Evolutionary conservation across 2,797 vertebrate species (phyloP).

Genomic region (Rhodeus uyekii): DNA sequence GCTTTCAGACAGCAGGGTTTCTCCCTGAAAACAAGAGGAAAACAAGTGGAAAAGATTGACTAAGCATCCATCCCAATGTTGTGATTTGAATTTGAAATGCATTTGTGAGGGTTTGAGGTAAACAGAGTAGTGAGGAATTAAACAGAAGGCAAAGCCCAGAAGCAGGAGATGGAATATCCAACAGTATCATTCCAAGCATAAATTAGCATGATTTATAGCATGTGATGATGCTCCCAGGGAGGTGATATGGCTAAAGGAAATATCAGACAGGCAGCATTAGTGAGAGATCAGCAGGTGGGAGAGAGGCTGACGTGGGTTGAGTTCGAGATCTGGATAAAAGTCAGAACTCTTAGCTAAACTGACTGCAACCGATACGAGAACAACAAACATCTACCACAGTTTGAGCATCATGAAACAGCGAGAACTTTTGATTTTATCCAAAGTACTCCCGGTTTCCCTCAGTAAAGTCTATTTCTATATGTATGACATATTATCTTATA

Average conservation of each 20-base stretch:
- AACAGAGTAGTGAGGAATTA: conserved; percentile 33
- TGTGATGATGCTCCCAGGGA: conserved; percentile 36
- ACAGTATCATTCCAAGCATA: conserved; percentile 45
- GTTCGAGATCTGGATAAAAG: conserved; percentile 29
- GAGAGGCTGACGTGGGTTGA: neutral
- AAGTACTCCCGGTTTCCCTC: neutral
- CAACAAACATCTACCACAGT: neutral
- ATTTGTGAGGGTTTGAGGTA: conserved; percentile 35
- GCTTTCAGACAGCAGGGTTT: conserved; percentile 87
- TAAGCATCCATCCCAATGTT: neutral
- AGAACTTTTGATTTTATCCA: neutral
- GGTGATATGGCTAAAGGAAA: conserved; percentile 9
- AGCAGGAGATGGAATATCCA: conserved; percentile 32
- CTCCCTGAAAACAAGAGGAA: conserved; percentile 77
- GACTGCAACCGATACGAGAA: conserved; percentile 1
- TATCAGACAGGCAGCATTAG: neutral
- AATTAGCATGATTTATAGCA: conserved; percentile 53
- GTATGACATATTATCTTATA: too few relatives aligned
- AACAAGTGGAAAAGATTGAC: neutral
- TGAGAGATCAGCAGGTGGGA: conserved; percentile 20
- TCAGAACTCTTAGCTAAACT: conserved; percentile 16
- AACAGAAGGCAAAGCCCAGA: conserved; percentile 33
- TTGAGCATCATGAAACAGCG: neutral
- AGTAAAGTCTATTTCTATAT: neutral
- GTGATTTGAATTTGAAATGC: conserved; percentile 24